Evolutionary conservation across 2,797 vertebrate species (phyloP), one percentile per base, ranked within the genome.

Genomic region (Crax fasciolata): DNA sequence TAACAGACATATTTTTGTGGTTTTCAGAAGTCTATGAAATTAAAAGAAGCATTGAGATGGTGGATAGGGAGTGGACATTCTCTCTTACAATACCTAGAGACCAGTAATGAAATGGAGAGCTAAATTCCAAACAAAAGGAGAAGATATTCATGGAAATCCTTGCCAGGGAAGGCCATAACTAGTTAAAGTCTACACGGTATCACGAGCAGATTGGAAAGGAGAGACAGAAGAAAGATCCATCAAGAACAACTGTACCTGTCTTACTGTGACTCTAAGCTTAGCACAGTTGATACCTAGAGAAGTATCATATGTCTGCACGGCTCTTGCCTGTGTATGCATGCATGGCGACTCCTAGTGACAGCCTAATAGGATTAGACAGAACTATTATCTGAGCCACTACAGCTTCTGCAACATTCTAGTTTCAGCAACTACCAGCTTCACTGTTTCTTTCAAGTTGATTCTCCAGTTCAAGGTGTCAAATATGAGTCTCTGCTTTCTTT

Each of bases 401-500:
- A 48, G 35, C 27, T 28, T 20, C 3, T 80, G 35, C 5, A 43
- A 8, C 4, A 65, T 5, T 61, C 57, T 41, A 84, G 49, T 55
- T 70, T 71, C 49, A 43, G 20, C 6, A 39, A 28, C 19, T 38
- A 82, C 16, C 28, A 72, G 35, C 35, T 87, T 71, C 57, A 43
- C 35, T 71, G 10, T 55, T 92, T 80, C 54, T 58, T 78, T 49
- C 32, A 65, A 68, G 25, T 10, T 73, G 80, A 73, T 84, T 85
- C 12, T 75, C 28, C 82, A 18, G 20, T 63, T 77, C 79, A 61
- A 92, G 13, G 55, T 61, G 79, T 38, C 46, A 91, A 94, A 92
- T 78, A 96, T 70, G 54, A 92, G 78, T 59, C 39, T 46, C 61
- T 55, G 32, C 21, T 97, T 96, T 87, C 51, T 84, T 96, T 89